These are phyloP conservation scores for Eupeodes luniger DNA, from an alignment of 2,888 invertebrate species.

Conservation along the genomic window DNA sequence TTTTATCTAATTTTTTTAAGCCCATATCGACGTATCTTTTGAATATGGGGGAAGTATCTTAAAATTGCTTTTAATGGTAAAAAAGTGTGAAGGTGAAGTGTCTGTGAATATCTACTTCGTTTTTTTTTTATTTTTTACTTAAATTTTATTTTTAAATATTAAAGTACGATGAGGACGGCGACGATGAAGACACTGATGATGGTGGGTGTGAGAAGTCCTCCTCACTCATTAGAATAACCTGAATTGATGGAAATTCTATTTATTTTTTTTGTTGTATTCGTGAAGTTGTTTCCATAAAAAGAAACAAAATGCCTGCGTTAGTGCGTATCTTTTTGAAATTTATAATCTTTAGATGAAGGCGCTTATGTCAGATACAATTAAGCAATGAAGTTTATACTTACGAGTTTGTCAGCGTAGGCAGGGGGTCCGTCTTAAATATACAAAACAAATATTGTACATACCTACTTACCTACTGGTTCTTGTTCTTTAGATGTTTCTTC, in stretches of 20 bases:
- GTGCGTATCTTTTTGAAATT: not conserved
- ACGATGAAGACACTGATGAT: slow-evolving; percentile 22
- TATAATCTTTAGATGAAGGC: slow-evolving; percentile 55
- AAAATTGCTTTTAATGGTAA: slow-evolving; percentile 23
- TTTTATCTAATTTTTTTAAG: not conserved
- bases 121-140: not conserved
- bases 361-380: slow-evolving; percentile 70
- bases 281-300: slow-evolving; percentile 7
- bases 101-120: not conserved
- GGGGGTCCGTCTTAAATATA: slow-evolving; percentile 53
- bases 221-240: slow-evolving; percentile 61
- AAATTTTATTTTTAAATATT: slow-evolving; percentile 38
- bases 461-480: not conserved
- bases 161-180: slow-evolving; percentile 3
- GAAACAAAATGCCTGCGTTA: slow-evolving; percentile 16
- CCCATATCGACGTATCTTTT: slow-evolving; percentile 6
- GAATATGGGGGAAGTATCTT: slow-evolving; percentile 18
- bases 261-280: not conserved
- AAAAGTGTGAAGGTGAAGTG: slow-evolving; percentile 52
- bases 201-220: slow-evolving; percentile 56
- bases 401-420: slow-evolving; percentile 35
- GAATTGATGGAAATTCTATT: slow-evolving; percentile 41
- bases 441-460: not conserved
- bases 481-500: slow-evolving; percentile 28
- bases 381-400: slow-evolving; percentile 64